Evolutionary conservation across 1,140 invertebrate genomes (phyloP).

Genomic region (Antheraea pernyi): DNA sequence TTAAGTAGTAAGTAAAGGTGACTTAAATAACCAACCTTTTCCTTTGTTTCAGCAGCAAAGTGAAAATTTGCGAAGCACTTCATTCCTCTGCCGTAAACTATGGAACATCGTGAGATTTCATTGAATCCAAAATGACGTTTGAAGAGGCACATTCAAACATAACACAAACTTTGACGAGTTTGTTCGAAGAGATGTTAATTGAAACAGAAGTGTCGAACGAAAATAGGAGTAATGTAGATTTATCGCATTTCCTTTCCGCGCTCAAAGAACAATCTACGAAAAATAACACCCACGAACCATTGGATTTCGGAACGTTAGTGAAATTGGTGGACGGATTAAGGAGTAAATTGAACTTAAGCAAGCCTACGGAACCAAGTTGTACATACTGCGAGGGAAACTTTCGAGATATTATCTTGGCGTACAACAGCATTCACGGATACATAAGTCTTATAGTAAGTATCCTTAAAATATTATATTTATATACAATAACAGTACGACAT

Average conservation of each 20-base stretch:
- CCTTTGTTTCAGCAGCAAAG: not conserved
- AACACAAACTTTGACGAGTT: conserved; percentile 57
- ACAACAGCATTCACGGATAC: conserved; percentile 75
- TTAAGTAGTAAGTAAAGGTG: no score
- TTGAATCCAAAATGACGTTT: conserved; percentile 38
- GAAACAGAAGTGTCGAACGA: conserved; percentile 46
- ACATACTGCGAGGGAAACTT: conserved; percentile 69
- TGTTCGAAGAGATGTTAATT: conserved; percentile 64
- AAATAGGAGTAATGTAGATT: conserved; percentile 47
- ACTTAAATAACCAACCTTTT: not conserved
- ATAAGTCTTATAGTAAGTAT: conserved; percentile 69
- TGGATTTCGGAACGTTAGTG: conserved; percentile 62
- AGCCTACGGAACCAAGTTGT: conserved; percentile 46
- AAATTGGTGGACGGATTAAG: conserved; percentile 63
- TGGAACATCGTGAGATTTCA: not conserved
- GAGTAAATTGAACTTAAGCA: conserved; percentile 54
- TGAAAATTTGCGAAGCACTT: not conserved
- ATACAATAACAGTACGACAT: no score
- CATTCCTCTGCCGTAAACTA: not conserved
- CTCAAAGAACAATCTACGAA: conserved; percentile 52
- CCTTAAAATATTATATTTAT: no score
- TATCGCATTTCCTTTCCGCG: conserved; percentile 54
- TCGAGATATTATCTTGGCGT: conserved; percentile 59
- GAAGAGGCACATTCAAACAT: conserved; percentile 52
- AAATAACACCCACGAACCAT: conserved; percentile 43